phyloP scores from a whole-genome alignment of 2,797 vertebrate species.

The Macroramphosus scolopax region DNA sequence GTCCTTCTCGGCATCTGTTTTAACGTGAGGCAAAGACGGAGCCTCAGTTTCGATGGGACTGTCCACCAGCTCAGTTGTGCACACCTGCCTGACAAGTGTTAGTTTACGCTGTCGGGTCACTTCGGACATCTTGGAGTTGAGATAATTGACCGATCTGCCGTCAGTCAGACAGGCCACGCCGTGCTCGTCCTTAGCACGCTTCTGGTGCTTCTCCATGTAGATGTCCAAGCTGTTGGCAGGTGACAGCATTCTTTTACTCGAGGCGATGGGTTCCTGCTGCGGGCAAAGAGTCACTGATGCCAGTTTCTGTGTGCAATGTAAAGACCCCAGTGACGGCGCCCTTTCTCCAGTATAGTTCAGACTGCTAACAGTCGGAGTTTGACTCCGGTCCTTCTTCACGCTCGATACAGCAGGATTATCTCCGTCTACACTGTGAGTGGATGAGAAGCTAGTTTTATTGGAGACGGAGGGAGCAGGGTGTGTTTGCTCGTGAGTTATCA shows the following conservation, averaged over 20 bases:
- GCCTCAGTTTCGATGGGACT: conserved; percentile 82
- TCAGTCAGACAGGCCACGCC: conserved; percentile 88
- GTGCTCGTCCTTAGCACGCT: conserved; percentile 95
- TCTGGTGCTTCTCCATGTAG: conserved; percentile 99
- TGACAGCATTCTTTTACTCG: conserved; percentile 98
- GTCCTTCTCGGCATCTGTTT: conserved; percentile 65
- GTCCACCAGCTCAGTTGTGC: conserved; percentile 90
- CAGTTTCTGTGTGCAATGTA: conserved; percentile 81
- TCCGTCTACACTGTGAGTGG: conserved; percentile 69
- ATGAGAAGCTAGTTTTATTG: conserved; percentile 69
- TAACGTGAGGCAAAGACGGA: conserved; percentile 72
- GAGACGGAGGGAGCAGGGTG: conserved; percentile 62
- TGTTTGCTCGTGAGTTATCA: conserved; percentile 91
- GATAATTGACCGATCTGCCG: conserved; percentile 76
- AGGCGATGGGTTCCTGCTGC: conserved; percentile 90
- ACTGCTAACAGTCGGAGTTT: conserved; percentile 60
- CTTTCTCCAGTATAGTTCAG: conserved; percentile 68
- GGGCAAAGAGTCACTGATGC: conserved; percentile 87
- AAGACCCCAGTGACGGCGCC: conserved; percentile 70
- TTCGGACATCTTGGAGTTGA: conserved; percentile 81
- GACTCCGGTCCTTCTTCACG: conserved; percentile 71
- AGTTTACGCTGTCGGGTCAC: conserved; percentile 87
- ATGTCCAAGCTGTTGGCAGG: conserved; percentile 98
- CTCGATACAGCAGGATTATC: conserved; percentile 70
- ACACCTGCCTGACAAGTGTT: conserved; percentile 90